phyloP scores from a whole-genome alignment of 2,888 invertebrate species.

The Leistus spinibarbis region DNA sequence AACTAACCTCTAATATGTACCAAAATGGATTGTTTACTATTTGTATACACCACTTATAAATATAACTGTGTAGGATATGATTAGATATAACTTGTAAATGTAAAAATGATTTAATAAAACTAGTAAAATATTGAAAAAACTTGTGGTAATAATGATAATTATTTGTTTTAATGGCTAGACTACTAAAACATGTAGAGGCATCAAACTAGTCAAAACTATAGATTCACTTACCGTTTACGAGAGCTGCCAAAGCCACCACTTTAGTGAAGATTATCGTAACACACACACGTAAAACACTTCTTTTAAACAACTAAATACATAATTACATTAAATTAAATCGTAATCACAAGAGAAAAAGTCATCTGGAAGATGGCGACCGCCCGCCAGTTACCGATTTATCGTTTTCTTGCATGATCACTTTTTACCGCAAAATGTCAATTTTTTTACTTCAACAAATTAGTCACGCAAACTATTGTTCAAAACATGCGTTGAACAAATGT shows the following conservation, averaged over 20 bases:
- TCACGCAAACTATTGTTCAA: constrained; percentile 6
- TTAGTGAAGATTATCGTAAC: constrained; percentile 30
- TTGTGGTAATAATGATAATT: not conserved
- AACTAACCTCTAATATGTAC: not conserved
- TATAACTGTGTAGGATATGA: not conserved
- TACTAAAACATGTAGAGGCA: constrained; percentile 39
- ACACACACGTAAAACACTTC: constrained; percentile 46
- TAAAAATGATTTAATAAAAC: not conserved
- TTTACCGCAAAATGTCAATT: constrained; percentile 51
- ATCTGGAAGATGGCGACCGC: constrained; percentile 66
- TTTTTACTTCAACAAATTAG: constrained; percentile 13
- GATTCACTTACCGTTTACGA: constrained; percentile 23
- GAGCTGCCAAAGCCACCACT: constrained; percentile 2
- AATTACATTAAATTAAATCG: constrained; percentile 49
- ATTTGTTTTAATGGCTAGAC: constrained; percentile 40
- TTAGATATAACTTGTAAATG: not conserved
- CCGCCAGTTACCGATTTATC: constrained; percentile 59
- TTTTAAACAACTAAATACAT: constrained; percentile 48
- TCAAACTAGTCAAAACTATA: constrained; percentile 12
- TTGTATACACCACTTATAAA: not conserved
- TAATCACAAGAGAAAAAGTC: constrained; percentile 56
- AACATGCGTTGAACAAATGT: not conserved
- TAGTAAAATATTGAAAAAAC: not conserved
- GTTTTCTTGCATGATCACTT: constrained; percentile 59
- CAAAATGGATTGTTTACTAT: not conserved